Conservation (phyloP, 2,113 vertebrate genomes). For the Ifrita kowaldi region DNA sequence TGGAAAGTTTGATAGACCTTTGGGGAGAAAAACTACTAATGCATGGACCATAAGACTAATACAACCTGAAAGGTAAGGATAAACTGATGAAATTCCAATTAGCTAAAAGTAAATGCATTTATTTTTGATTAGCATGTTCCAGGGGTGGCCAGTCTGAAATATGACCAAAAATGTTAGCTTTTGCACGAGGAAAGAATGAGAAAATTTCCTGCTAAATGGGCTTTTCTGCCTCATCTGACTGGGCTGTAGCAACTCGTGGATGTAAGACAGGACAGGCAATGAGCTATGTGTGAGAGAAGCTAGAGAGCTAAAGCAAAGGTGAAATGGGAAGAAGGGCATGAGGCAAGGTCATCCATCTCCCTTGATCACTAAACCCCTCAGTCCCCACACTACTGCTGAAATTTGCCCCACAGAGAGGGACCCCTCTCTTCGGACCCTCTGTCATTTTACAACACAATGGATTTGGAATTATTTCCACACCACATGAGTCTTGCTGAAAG, state of each 20-base stretch:
- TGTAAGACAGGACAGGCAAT: background rate
- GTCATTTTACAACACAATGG: background rate
- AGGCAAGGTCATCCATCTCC: background rate
- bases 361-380: background rate
- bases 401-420: background rate
- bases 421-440: background rate
- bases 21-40: background rate
- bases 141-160: background rate
- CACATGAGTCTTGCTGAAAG: background rate
- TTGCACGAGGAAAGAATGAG: background rate
- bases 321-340: background rate
- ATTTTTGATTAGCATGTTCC: background rate
- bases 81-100: background rate
- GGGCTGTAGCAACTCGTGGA: background rate
- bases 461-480: background rate
- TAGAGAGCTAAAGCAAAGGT: background rate
- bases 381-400: background rate
- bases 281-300: background rate
- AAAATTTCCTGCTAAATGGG: background rate
- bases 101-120: background rate
- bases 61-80: background rate
- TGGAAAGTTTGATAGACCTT: background rate
- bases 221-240: background rate
- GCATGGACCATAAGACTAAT: background rate
- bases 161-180: background rate